phyloP scores from a whole-genome alignment of 2,113 vertebrate species.

The Urocolius indicus region DNA sequence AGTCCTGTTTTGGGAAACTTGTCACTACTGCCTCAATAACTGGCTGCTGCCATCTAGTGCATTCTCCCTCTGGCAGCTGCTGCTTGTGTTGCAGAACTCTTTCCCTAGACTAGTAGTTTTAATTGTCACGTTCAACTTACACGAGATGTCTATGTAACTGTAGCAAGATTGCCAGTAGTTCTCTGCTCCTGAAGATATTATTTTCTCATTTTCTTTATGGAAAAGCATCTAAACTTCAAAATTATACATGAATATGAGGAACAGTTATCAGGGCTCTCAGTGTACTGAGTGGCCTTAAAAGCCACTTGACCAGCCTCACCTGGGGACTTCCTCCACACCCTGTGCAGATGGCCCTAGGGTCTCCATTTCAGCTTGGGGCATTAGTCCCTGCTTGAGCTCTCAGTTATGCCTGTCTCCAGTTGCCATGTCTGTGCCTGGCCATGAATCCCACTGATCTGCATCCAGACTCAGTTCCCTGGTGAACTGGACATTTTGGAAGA shows the following conservation, averaged over 20 bases:
- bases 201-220: neutral
- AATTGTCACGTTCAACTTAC: neutral
- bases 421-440: neutral
- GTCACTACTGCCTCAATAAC: neutral
- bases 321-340: neutral
- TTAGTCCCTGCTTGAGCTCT: neutral
- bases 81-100: neutral
- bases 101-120: neutral
- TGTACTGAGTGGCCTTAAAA: no score
- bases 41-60: neutral
- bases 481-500: neutral
- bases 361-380: neutral
- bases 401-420: neutral
- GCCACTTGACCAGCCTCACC: neutral
- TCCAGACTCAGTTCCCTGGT: neutral
- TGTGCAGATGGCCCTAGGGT: neutral
- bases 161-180: neutral
- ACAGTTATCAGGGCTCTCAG: neutral
- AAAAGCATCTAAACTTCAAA: neutral
- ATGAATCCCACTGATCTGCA: neutral
- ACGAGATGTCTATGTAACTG: no score
- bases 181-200: neutral
- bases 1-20: neutral
- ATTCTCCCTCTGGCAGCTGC: neutral
- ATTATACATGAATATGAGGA: neutral